These are phyloP conservation scores for Chrysemys picta DNA, from an alignment of 2,113 vertebrate genomes.

Conservation along the genomic window DNA sequence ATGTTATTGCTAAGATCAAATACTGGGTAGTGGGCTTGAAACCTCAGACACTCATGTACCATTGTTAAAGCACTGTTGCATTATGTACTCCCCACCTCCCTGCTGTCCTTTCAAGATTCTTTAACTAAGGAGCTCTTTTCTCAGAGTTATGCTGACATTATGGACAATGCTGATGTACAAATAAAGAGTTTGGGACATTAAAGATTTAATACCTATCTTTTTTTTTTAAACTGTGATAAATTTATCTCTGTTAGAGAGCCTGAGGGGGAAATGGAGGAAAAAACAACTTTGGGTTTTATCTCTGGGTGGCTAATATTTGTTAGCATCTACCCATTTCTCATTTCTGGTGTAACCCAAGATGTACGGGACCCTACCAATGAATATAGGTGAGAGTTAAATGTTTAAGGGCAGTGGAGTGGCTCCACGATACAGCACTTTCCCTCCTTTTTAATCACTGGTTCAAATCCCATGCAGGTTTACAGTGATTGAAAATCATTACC, in stretches of 20 bases:
- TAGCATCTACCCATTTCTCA: not conserved
- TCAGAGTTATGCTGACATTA: accelerated
- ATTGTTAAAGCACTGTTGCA: slow-evolving; percentile 56
- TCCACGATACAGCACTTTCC: not conserved
- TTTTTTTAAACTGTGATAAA: not conserved
- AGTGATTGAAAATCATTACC: not conserved
- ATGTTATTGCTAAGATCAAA: slow-evolving; percentile 76
- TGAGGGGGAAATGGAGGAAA: not conserved
- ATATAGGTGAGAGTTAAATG: not conserved
- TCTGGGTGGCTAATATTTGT: not conserved
- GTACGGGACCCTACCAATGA: not conserved
- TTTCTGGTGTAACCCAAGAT: not conserved
- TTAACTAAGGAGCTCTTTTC: slow-evolving; percentile 6
- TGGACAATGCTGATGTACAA: not conserved
- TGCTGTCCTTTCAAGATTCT: slow-evolving; percentile 40
- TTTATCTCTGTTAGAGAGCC: not conserved
- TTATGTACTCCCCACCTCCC: slow-evolving; percentile 51
- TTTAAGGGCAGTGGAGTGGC: not conserved
- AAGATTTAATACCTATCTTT: not conserved
- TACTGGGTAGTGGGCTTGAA: slow-evolving; percentile 68
- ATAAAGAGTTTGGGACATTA: not conserved
- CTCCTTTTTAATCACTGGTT: not conserved
- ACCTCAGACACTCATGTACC: slow-evolving; percentile 56
- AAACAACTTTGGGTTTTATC: not conserved
- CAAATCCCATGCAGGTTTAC: not conserved